Base-by-base conservation (phyloP, 2,797 vertebrate genomes). In the Chaenodraco wilsoni region DNA sequence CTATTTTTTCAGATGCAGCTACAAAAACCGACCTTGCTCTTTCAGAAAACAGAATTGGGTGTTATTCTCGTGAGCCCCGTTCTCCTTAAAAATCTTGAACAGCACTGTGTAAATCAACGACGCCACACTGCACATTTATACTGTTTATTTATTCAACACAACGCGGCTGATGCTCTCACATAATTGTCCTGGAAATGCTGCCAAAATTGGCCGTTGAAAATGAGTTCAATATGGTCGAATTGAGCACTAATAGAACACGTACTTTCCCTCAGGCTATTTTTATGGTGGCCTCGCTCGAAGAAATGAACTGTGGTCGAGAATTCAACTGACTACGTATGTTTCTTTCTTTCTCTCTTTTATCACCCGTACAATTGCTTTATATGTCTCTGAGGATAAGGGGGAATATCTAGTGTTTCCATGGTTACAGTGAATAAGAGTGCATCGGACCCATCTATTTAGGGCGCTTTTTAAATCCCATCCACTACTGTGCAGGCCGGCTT, bases 371-470 rank as follows among this genome's bases (percentile, higher is more conserved):
- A 87, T 72, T 62, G 69, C 77, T 69, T 69, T 45, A 8, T 62
- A 1, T 65, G 68, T 74, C 69, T 79, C 81, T 13, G 7, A 78
- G 73, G 77, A 84, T 72, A 71, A 83, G 49, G 63, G 69, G 40
- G 71, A 86, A 66, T 77, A 75, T 55, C 72, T 58, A 59, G 65
- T 79, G 90, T 92, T 92, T 85, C 91, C 89, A 92, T 92, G 90
- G 91, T 90, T 84, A 92, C 90, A 0, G 44, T 4, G 51, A 78
- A 77, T 65, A 75, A 84, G 72, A 86, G 70, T 60, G 60, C 75
- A 79, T 79, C 2, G 9, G 63, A 70, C 50, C 46, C 63, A 68
- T 79, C 82, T 89, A 89, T 89, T 84, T 80, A 67, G 76, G 70
- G 78, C 72, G 45, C 69, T 46, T 60, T 72, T 78, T 74, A 69